phyloP scores from a whole-genome alignment of 2,888 invertebrate species.

The Camponotus fellah region DNA sequence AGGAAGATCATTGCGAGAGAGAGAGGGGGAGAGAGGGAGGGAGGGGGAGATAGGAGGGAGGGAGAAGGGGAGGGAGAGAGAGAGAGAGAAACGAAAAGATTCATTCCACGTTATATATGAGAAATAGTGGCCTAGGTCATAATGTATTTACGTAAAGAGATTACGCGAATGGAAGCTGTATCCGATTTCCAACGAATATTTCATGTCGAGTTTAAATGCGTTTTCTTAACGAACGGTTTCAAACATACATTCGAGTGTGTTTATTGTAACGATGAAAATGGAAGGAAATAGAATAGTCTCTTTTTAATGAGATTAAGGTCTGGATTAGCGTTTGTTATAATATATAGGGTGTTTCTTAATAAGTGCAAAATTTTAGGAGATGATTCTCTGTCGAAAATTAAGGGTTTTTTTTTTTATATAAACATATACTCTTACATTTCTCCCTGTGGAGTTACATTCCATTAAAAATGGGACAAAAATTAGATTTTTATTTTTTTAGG shows the following conservation, averaged over 20 bases:
- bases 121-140: slow-evolving; percentile 35
- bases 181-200: slow-evolving; percentile 58
- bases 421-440: too few relatives aligned
- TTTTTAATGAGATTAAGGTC: background rate
- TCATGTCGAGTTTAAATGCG: slow-evolving; percentile 68
- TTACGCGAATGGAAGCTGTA: slow-evolving; percentile 58
- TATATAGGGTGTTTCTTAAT: background rate
- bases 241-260: slow-evolving; percentile 24
- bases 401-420: too few relatives aligned
- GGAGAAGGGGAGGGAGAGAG: too few relatives aligned
- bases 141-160: slow-evolving; percentile 57
- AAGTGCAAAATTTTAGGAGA: too few relatives aligned
- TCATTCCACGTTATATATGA: slow-evolving; percentile 34
- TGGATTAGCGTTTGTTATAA: background rate
- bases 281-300: background rate
- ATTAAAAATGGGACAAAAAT: too few relatives aligned
- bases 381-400: too few relatives aligned
- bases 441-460: too few relatives aligned
- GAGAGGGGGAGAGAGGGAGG: too few relatives aligned
- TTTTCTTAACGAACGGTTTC: slow-evolving; percentile 68
- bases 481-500: too few relatives aligned
- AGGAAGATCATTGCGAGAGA: background rate
- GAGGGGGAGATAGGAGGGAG: too few relatives aligned
- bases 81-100: background rate
- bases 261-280: background rate